phyloP scores from a whole-genome alignment of 2,113 vertebrate genomes.

The Pelecanus crispus region DNA sequence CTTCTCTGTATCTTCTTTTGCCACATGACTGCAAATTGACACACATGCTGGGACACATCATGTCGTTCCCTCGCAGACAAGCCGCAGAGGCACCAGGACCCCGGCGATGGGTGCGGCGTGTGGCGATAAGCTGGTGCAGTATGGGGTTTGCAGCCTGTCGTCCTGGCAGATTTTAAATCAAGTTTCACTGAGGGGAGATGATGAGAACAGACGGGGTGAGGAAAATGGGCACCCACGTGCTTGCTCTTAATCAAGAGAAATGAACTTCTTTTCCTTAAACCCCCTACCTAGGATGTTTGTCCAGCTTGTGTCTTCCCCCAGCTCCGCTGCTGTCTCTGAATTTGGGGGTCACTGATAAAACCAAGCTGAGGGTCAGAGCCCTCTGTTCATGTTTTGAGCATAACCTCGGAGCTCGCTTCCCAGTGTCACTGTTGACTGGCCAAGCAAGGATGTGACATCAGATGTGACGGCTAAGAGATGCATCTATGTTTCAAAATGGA shows the following conservation, averaged over 20 bases:
- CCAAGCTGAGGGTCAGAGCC: background rate
- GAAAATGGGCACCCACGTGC: background rate
- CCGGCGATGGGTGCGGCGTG: background rate
- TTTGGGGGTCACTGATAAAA: background rate
- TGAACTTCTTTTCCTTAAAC: background rate
- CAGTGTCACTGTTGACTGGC: background rate
- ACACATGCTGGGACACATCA: background rate
- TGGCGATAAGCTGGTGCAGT: background rate
- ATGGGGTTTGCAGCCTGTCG: background rate
- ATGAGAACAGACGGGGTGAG: constrained; percentile 1
- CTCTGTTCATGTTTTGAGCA: no score
- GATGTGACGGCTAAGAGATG: rapidly evolving
- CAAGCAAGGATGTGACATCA: background rate
- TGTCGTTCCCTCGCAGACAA: background rate
- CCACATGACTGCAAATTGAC: background rate
- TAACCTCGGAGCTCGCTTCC: background rate
- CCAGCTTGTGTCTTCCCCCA: background rate
- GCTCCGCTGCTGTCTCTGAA: background rate
- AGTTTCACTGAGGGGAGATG: background rate
- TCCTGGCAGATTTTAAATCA: background rate
- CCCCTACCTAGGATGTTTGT: background rate
- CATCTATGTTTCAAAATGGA: rapidly evolving
- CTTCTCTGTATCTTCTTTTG: background rate
- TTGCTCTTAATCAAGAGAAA: background rate
- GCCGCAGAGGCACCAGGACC: background rate